Evolutionary conservation across 1,140 invertebrate genomes (phyloP), one percentile per base, ranked within the genome.

Genomic region (Drosophila pseudoobscura): DNA sequence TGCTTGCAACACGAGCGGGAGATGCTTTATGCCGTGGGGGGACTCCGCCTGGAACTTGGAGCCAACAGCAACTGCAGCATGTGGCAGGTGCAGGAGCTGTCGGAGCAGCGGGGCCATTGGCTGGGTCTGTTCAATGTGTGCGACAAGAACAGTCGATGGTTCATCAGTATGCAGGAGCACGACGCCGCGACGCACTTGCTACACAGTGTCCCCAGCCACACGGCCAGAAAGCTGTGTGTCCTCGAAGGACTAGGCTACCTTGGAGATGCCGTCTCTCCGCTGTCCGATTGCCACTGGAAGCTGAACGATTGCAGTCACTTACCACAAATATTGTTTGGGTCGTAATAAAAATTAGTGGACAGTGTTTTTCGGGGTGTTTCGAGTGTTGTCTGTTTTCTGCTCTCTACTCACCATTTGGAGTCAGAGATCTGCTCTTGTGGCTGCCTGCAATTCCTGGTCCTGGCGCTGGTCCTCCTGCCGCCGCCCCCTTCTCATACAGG

Each of bases 401-500:
- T 62, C 2, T 29, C 9, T 47, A 62, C 70, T 82, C 57, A 87
- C 82, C 80, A 62, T 74, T 79, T 7, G 87, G 44, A 7, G 75
- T 58, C 54, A 80, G 46, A 17, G 80, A 82, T 39, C 75, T 64
- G 41, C 63, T 76, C 57, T 24, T 75, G 54, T 52, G 46, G 43
- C 61, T 74, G 46, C 45, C 41, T 20, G 8, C 45, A 11, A 52
- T 3, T 22, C 51, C 61, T 2, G n/a, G 15, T 56, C 17, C 52
- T 57, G 20, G 44, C 1, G 26, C 13, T 41, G 26, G 15, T 56
- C 17, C 52, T 57, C n/a, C 39, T 57, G 5, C 46, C 45, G 5
- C 24, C 46, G 29, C 9, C 13, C 66, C 68, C 68, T 85, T 83
- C 26, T 90, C 89, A 55, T 90, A 89, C 20, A 89, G 57, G 29